Evolutionary conservation across 2,888 invertebrate genomes (phyloP), one percentile per base, ranked within the genome.

Genomic region (Athalia rosae): DNA sequence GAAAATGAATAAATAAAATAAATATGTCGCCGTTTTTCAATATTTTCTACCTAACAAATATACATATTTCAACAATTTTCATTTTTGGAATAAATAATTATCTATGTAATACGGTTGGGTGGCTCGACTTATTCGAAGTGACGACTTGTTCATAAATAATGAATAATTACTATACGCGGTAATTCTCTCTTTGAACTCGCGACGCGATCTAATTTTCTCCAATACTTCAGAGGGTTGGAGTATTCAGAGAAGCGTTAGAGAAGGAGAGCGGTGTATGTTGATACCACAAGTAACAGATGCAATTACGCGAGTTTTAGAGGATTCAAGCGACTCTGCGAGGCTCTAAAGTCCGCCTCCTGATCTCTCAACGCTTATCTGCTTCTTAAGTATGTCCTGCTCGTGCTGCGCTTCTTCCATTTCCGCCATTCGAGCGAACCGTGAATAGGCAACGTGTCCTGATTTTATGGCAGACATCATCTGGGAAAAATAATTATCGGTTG

Each of bases 381-480:
- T 94, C 90, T 94, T 95, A 62, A 96, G 91, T 80, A 91, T 91
- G 84, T 95, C 95, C 82, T 93, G 93, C 87, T 97, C 96, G 82
- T 95, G 95, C 82, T 95, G 94, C 78, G 95, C 95, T 87, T 97
- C 97, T 87, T 97, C 97, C 92, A 97, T 92, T 90, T 98, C 97
- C 0, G 97, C 97, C 94, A 98, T 97, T 84, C 95, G 93, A 2
- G 99, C 99, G 90, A 99, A 98, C 79, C 99, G 93, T 13, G 98
- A 99, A 90, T 98, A 97, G 3, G 98, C 95, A 81, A 99, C 95
- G 87, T 97, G 96, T 8, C 99, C 99, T 0, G 97, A 96, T 90
- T 99, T 99, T 84, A 99, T 95, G 7, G 99, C 98, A 11, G 98
- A 98, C 98, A 99, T 99, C 95, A 99, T 96, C 99, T 99, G 89